Conservation (phyloP, 2,797 vertebrate species). For the Taenioides sp. region DNA sequence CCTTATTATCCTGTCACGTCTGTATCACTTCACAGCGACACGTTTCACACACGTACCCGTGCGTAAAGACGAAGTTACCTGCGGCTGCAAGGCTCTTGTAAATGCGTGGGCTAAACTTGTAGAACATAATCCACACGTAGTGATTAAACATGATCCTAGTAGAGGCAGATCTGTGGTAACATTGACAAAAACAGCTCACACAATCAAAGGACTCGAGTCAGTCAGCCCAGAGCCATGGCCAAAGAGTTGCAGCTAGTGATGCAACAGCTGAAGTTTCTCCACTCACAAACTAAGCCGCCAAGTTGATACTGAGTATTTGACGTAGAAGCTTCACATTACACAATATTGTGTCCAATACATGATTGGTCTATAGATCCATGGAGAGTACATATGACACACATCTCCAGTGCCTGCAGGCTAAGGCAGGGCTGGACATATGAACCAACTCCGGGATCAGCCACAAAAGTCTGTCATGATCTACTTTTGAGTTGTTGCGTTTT, state of each 20-base stretch:
- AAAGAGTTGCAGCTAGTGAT: background rate
- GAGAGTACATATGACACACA: background rate
- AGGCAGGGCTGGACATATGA: background rate
- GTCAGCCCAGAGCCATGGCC: background rate
- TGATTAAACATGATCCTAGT: constrained; percentile 2
- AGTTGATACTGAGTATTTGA: background rate
- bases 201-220: background rate
- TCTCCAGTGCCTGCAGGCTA: background rate
- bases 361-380: constrained; percentile 32
- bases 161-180: background rate
- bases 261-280: constrained; percentile 1
- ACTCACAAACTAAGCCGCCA: background rate
- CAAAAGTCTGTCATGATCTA: background rate
- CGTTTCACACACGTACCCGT: background rate
- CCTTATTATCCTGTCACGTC: constrained; percentile 15
- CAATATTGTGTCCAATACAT: constrained; percentile 25
- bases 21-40: constrained; percentile 1
- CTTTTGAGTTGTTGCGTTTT: background rate
- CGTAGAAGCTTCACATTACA: background rate
- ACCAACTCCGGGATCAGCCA: background rate
- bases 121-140: constrained; percentile 4
- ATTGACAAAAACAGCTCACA: background rate
- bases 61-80: background rate
- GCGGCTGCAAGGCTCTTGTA: background rate
- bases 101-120: constrained; percentile 6